Conservation (phyloP, 2,888 invertebrate genomes). For the Coenonympha arcania region DNA sequence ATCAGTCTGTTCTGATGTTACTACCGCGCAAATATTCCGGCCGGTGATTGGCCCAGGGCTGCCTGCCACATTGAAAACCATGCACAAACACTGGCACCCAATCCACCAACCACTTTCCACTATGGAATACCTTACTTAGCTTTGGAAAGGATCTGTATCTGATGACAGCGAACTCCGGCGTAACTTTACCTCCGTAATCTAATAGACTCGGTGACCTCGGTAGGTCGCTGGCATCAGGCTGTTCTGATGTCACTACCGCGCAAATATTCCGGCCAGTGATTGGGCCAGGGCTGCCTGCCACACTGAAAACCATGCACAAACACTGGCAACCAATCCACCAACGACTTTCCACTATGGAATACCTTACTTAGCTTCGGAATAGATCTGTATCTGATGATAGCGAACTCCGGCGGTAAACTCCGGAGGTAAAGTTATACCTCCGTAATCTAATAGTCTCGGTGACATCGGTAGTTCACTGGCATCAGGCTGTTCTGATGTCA, state of each 20-base stretch:
- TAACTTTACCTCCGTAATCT: conserved; percentile 38
- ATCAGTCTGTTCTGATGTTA: conserved; percentile 63
- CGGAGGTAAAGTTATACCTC: conserved; percentile 44
- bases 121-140: too few relatives aligned
- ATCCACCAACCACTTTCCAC: too few relatives aligned
- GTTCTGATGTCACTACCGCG: conserved; percentile 56
- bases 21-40: conserved; percentile 49
- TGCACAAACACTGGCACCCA: background rate
- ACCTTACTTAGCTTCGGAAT: too few relatives aligned
- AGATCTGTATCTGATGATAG: too few relatives aligned
- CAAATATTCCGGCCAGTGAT: conserved; percentile 46
- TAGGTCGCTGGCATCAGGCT: conserved; percentile 68
- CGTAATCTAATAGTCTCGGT: conserved; percentile 30
- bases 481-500: conserved; percentile 63
- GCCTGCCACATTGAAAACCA: conserved; percentile 6
- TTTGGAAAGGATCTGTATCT: too few relatives aligned
- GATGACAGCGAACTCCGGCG: conserved; percentile 39
- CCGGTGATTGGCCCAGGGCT: conserved; percentile 29
- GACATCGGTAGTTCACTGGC: conserved; percentile 70
- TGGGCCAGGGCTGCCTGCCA: conserved; percentile 23
- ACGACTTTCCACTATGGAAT: too few relatives aligned
- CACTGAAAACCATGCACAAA: background rate
- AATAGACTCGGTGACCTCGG: conserved; percentile 51
- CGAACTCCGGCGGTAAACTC: conserved; percentile 40
- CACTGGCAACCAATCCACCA: background rate